Percentiles rank a stretch among this genome's conserved stretches.
Conservation (phyloP, 2,888 invertebrate species). For the Notocelia uddmanniana region DNA sequence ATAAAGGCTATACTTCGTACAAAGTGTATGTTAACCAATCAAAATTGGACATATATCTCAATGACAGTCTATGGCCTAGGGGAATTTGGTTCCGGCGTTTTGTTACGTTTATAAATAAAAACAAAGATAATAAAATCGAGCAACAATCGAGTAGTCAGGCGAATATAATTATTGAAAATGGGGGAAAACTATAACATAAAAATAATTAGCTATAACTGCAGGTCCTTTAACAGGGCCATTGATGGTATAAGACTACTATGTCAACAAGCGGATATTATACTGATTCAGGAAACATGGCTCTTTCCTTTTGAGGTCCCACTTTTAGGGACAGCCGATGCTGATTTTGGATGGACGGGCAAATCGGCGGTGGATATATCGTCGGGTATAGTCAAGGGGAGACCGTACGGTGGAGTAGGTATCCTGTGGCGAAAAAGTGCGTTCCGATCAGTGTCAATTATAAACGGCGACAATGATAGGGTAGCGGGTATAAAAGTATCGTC, state of each 20-base stretch:
- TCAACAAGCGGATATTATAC: neutral
- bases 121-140: neutral
- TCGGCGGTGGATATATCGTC: conserved; percentile 3
- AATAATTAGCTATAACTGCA: neutral
- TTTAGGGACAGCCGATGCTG: neutral
- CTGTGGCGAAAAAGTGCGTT: conserved; percentile 6
- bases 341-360: conserved; percentile 4
- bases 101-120: neutral
- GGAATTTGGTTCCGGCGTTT: neutral
- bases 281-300: neutral
- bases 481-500: neutral
- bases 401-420: conserved; percentile 11
- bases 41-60: neutral
- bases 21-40: neutral
- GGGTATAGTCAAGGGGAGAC: neutral
- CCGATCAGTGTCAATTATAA: neutral
- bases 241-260: neutral
- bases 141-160: neutral
- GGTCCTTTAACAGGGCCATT: neutral
- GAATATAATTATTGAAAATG: neutral
- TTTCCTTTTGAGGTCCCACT: neutral
- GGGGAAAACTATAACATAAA: neutral
- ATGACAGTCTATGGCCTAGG: neutral
- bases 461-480: neutral
- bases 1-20: neutral